Evolutionary conservation across 2,797 vertebrate genomes (phyloP).

Genomic region (Lateolabrax maculatus): DNA sequence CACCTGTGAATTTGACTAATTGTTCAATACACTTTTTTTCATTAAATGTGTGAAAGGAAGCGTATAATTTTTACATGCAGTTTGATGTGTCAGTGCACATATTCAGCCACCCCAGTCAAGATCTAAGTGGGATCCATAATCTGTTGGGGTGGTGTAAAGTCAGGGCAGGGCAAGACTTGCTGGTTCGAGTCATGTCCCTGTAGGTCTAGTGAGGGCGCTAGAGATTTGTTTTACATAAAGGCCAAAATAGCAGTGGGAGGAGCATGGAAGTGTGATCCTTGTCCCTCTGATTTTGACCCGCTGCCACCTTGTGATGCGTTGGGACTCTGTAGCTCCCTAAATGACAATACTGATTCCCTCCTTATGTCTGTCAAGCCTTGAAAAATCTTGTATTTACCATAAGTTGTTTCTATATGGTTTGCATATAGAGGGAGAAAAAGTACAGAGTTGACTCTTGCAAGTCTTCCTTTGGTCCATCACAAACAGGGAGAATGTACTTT

Average conservation of each 20-base stretch:
- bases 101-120: constrained; percentile 50
- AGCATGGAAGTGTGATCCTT: constrained; percentile 16
- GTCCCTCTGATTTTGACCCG: constrained; percentile 37
- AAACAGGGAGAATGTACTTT: constrained; percentile 78
- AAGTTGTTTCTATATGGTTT: constrained; percentile 43
- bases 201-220: constrained; percentile 70
- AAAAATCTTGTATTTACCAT: constrained; percentile 32
- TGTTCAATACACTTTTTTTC: constrained; percentile 21
- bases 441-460: constrained; percentile 53
- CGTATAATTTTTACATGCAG: constrained; percentile 52
- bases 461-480: constrained; percentile 79
- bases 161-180: constrained; percentile 72
- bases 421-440: constrained; percentile 50
- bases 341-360: constrained; percentile 46
- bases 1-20: constrained; percentile 35
- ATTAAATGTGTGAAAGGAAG: constrained; percentile 52
- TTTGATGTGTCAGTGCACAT: constrained; percentile 52
- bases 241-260: constrained; percentile 40
- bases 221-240: constrained; percentile 65
- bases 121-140: constrained; percentile 50
- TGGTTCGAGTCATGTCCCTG: constrained; percentile 76
- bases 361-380: constrained; percentile 55
- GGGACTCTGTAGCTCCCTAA: constrained; percentile 50
- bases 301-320: constrained; percentile 42
- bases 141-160: constrained; percentile 46